These are phyloP conservation scores for Protonibea diacanthus DNA, from an alignment of 2,797 vertebrate genomes.

Conservation along the genomic window DNA sequence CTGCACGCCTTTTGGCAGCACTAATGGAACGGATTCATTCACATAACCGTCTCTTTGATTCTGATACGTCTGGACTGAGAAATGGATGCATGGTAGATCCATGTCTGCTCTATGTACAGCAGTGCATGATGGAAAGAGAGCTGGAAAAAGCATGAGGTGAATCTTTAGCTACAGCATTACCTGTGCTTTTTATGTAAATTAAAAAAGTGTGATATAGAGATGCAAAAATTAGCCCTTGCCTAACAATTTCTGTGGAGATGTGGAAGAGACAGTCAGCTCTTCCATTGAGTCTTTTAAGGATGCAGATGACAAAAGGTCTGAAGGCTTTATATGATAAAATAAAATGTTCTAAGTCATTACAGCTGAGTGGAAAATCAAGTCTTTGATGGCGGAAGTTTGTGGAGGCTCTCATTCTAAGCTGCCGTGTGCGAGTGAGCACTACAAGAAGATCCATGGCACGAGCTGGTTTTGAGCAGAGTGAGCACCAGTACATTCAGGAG, in stretches of 20 bases:
- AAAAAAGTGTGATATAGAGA: conserved; percentile 4
- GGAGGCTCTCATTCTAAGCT: conserved; percentile 5
- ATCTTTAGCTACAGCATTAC: neutral
- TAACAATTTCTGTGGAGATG: conserved; percentile 20
- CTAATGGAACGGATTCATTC: conserved; percentile 51
- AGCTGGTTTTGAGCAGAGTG: conserved; percentile 57
- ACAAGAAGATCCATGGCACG: conserved; percentile 52
- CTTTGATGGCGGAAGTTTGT: neutral
- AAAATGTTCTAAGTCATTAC: conserved; percentile 2
- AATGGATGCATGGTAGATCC: conserved; percentile 26
- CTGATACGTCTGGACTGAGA: conserved; percentile 44
- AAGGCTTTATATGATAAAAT: neutral
- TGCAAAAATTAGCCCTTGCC: neutral
- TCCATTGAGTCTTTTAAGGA: conserved; percentile 20
- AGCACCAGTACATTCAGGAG: conserved; percentile 66
- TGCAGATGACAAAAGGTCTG: neutral
- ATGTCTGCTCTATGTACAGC: conserved; percentile 10
- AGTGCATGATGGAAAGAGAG: neutral
- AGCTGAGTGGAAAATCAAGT: neutral
- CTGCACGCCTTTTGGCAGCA: conserved; percentile 48
- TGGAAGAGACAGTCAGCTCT: conserved; percentile 32
- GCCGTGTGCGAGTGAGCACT: conserved; percentile 33
- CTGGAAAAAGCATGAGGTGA: neutral
- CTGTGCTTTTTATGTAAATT: neutral
- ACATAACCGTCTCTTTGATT: conserved; percentile 54